Evolutionary conservation across 2,113 vertebrate species (phyloP).

Genomic region (Chamaea fasciata): DNA sequence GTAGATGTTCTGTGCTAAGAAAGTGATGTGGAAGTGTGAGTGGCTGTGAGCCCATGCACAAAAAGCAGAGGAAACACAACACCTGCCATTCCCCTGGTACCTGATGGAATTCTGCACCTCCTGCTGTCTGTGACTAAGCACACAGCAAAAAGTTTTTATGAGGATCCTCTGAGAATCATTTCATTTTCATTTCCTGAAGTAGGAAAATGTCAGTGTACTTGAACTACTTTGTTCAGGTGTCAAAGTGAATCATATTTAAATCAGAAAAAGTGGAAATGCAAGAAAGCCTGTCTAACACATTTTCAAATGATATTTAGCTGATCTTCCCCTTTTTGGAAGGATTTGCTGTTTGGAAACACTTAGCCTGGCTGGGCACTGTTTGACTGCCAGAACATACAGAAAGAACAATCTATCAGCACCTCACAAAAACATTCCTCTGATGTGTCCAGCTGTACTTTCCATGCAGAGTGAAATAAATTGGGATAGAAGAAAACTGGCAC

Average conservation of each 20-base stretch:
- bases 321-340: slow-evolving; percentile 33
- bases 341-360: slow-evolving; percentile 26
- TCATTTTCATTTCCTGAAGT: slow-evolving; percentile 14
- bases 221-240: neutral
- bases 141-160: neutral
- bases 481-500: neutral
- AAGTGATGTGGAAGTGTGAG: neutral
- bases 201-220: neutral
- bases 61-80: neutral
- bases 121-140: neutral
- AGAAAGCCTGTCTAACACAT: neutral
- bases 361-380: neutral
- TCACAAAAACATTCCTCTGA: neutral
- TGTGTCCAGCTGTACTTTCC: neutral
- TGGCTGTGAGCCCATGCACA: neutral
- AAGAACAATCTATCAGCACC: neutral
- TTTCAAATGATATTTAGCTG: neutral
- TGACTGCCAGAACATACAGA: neutral
- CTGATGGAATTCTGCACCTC: slow-evolving; percentile 30
- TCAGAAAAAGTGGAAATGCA: neutral
- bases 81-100: neutral
- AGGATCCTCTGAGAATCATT: neutral
- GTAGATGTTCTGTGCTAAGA: neutral
- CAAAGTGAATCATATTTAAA: neutral
- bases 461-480: neutral